These are phyloP conservation scores for Alethe diademata DNA, from an alignment of 2,113 vertebrate species.

Conservation along the genomic window DNA sequence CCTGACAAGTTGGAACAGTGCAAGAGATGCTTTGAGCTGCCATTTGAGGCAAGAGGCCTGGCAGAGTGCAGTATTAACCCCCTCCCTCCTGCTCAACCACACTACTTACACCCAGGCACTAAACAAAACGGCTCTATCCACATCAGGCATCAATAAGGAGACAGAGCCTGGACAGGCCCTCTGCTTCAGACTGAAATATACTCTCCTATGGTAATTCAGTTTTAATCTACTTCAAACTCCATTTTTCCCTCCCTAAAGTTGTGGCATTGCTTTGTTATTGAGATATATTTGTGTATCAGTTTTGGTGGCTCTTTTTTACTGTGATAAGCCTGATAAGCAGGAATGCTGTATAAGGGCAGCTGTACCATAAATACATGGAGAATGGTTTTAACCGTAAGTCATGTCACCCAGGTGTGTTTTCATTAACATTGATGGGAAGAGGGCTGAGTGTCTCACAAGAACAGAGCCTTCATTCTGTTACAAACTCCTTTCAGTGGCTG, in stretches of 20 bases:
- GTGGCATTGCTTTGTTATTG: background rate
- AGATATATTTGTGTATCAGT: background rate
- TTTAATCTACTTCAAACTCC: background rate
- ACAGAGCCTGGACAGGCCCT: background rate
- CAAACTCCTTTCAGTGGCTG: background rate
- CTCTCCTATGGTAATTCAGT: background rate
- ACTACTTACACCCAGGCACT: background rate
- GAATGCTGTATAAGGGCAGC: background rate
- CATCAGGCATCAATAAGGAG: background rate
- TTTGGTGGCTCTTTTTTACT: background rate
- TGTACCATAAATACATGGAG: background rate
- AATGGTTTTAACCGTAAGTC: background rate
- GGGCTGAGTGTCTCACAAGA: background rate
- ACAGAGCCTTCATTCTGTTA: background rate
- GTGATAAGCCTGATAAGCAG: background rate
- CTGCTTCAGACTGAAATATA: background rate
- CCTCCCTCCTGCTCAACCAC: background rate
- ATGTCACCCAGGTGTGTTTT: background rate
- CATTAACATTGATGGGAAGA: background rate
- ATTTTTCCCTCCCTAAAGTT: background rate
- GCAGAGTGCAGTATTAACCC: background rate
- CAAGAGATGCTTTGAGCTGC: background rate
- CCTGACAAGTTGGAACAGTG: conserved; percentile 19
- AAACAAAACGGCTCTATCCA: background rate
- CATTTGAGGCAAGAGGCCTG: background rate